phyloP scores from a whole-genome alignment of 1,140 invertebrate genomes.

The Ceratosolen solmsi region DNA sequence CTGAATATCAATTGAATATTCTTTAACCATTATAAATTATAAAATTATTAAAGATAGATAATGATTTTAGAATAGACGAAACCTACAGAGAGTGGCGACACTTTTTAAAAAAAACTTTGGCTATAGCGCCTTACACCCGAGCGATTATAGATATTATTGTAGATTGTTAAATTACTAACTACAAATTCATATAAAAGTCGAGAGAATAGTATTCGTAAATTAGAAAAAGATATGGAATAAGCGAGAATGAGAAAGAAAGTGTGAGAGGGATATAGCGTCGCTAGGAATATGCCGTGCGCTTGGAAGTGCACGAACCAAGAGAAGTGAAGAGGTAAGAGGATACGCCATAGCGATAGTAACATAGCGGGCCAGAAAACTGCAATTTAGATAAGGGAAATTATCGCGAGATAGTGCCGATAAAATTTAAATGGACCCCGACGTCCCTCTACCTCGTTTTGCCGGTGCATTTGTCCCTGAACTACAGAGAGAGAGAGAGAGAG shows the following conservation, averaged over 20 bases:
- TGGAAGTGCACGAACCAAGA: not conserved
- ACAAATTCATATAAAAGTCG: slow-evolving; percentile 31
- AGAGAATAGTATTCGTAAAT: slow-evolving; percentile 41
- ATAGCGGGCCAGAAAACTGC: slow-evolving; percentile 48
- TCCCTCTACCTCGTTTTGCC: not conserved
- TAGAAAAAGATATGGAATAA: slow-evolving; percentile 14
- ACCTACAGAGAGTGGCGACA: not conserved
- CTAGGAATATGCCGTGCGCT: not conserved
- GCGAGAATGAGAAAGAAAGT: not conserved
- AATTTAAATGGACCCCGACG: slow-evolving; percentile 54
- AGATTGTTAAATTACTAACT: slow-evolving; percentile 21
- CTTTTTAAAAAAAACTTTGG: not conserved
- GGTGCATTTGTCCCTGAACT: not conserved
- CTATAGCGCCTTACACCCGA: not conserved
- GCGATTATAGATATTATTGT: slow-evolving; percentile 11
- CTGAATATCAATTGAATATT: not conserved
- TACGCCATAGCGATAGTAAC: not conserved
- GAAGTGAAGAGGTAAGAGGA: not conserved
- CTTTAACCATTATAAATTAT: not conserved
- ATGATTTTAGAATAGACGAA: not conserved
- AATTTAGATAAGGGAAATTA: slow-evolving; percentile 60
- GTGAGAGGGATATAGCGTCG: not conserved
- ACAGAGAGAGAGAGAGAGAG: not conserved
- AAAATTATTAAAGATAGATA: not conserved
- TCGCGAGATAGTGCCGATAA: slow-evolving; percentile 55